These are phyloP conservation scores for Meteorus cinctellus DNA, from an alignment of 2,888 invertebrate species.

Conservation along the genomic window DNA sequence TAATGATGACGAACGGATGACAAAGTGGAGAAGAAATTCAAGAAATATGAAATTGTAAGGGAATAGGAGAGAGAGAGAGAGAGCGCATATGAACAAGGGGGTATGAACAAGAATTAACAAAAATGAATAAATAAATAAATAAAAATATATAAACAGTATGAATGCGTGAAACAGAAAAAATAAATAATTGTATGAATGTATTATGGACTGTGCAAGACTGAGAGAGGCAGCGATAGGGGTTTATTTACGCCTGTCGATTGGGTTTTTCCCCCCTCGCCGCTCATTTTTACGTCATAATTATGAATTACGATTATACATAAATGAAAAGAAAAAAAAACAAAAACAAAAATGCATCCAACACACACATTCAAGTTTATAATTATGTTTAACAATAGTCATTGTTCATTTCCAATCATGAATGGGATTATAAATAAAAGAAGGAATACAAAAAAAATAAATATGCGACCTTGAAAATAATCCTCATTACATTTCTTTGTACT, in stretches of 20 bases:
- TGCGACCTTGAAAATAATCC: conserved; percentile 62
- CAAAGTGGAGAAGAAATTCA: conserved; percentile 21
- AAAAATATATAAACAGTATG: conserved; percentile 27
- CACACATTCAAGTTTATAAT: conserved; percentile 52
- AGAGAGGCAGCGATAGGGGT: conserved; percentile 66
- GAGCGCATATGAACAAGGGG: conserved; percentile 24
- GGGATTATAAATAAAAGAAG: conserved; percentile 27
- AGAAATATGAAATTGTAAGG: conserved; percentile 27
- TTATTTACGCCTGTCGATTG: conserved; percentile 57
- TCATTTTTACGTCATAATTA: conserved; percentile 68
- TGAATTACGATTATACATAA: conserved; percentile 67
- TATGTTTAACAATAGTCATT: conserved; percentile 65
- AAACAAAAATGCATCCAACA: conserved; percentile 60
- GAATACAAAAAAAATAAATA: conserved; percentile 20
- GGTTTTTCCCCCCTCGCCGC: conserved; percentile 61
- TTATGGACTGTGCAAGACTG: conserved; percentile 67
- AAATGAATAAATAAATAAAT: background rate
- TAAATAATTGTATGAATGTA: conserved; percentile 57
- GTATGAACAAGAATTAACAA: conserved; percentile 30
- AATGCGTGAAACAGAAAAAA: conserved; percentile 43
- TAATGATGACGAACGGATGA: conserved; percentile 17
- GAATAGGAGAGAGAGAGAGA: conserved; percentile 30
- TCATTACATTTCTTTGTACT: conserved; percentile 70
- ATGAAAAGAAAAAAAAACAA: conserved; percentile 41
- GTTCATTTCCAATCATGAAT: conserved; percentile 30